Evolutionary conservation across 2,888 invertebrate genomes (phyloP).

Genomic region (Amiota mariae): DNA sequence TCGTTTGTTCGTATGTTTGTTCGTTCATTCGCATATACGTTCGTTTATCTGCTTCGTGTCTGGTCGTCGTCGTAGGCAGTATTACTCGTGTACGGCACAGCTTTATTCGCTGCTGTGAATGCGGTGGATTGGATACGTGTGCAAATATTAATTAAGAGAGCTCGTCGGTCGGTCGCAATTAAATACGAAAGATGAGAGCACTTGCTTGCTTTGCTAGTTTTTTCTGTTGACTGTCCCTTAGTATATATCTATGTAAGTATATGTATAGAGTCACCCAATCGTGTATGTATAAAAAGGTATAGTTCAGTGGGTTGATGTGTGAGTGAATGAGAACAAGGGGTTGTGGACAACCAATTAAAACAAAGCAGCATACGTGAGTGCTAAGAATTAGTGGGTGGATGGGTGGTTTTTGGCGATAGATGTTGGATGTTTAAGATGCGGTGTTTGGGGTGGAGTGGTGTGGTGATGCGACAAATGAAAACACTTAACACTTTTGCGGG

Average conservation of each 20-base stretch:
- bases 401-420: slow-evolving; percentile 36
- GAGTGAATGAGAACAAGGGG: slow-evolving; percentile 16
- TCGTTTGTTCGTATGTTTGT: not conserved
- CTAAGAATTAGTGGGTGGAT: slow-evolving; percentile 1
- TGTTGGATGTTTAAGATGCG: slow-evolving; percentile 31
- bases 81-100: not conserved
- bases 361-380: slow-evolving; percentile 25
- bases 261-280: not conserved
- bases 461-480: not conserved
- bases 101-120: slow-evolving; percentile 4
- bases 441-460: not conserved
- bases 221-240: not conserved
- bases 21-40: slow-evolving; percentile 11
- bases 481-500: slow-evolving; percentile 17
- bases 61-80: not conserved
- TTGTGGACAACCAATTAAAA: slow-evolving; percentile 47
- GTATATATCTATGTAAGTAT: not conserved
- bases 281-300: not conserved
- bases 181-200: slow-evolving; percentile 25
- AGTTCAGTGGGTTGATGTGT: not conserved
- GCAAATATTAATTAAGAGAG: slow-evolving; percentile 45
- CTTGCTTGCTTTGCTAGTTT: not conserved
- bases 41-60: slow-evolving; percentile 1
- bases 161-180: slow-evolving; percentile 37
- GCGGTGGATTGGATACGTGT: slow-evolving; percentile 11